Percentiles rank a stretch among this genome's conserved stretches.
These are phyloP conservation scores for Actenoides hombroni DNA, from an alignment of 2,113 vertebrate genomes.

Conservation along the genomic window DNA sequence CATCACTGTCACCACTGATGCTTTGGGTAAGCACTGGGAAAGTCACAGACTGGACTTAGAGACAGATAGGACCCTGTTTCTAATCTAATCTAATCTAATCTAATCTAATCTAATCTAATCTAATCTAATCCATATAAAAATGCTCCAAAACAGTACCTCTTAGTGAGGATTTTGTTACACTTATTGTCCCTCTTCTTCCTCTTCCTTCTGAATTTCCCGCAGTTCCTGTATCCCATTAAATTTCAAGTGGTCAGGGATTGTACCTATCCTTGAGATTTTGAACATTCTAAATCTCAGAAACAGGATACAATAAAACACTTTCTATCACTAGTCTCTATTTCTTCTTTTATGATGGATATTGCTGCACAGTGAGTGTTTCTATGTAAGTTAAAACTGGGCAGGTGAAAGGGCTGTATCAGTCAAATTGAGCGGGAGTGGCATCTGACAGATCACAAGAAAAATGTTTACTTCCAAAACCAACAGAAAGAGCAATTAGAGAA, in stretches of 20 bases:
- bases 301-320: background rate
- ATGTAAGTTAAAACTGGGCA: background rate
- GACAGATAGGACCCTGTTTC: too few species aligned
- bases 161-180: background rate
- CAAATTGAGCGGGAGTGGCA: background rate
- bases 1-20: too few species aligned
- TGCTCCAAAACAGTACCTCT: background rate
- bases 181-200: background rate
- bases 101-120: too few species aligned
- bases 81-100: too few species aligned
- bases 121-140: background rate
- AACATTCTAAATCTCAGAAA: background rate
- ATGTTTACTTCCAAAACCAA: background rate
- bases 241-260: background rate
- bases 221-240: background rate
- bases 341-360: background rate
- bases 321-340: background rate
- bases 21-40: too few species aligned
- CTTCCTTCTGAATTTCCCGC: background rate
- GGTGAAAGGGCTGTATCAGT: rapidly evolving
- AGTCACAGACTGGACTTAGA: too few species aligned
- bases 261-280: background rate
- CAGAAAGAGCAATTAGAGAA: background rate
- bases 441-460: background rate
- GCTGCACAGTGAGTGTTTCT: background rate